These are phyloP conservation scores for Trachelus stipa DNA, from an alignment of 2,888 invertebrate species.

Conservation along the genomic window DNA sequence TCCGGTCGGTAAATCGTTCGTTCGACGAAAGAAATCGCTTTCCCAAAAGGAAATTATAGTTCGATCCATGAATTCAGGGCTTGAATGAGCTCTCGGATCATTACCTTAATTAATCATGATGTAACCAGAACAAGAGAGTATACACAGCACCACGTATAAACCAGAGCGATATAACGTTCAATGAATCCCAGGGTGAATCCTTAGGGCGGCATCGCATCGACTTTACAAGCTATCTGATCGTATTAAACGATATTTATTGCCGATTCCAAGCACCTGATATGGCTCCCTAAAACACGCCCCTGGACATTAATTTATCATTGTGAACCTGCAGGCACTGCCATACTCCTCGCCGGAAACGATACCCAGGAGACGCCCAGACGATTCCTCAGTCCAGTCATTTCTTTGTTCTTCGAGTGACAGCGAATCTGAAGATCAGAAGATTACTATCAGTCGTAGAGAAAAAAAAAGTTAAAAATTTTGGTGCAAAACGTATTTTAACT, in stretches of 20 bases:
- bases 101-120: neutral
- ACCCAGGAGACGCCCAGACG: neutral
- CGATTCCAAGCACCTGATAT: slow-evolving; percentile 24
- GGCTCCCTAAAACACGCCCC: slow-evolving; percentile 23
- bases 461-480: neutral
- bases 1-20: neutral
- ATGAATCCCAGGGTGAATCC: slow-evolving; percentile 30
- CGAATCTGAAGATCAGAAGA: neutral
- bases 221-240: slow-evolving; percentile 23
- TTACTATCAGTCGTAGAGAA: neutral
- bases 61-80: neutral
- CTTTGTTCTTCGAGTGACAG: neutral
- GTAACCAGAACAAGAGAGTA: neutral
- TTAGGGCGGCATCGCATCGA: slow-evolving; percentile 26
- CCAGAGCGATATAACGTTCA: neutral
- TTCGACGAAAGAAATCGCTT: neutral
- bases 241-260: slow-evolving; percentile 40
- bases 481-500: neutral
- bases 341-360: slow-evolving; percentile 1
- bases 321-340: neutral
- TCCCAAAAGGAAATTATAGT: neutral
- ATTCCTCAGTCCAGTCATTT: neutral
- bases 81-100: neutral
- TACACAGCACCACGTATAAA: neutral
- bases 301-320: slow-evolving; percentile 29